Evolutionary conservation across 2,113 vertebrate species (phyloP), one percentile per base, ranked within the genome.

Genomic region (Sander lucioperca): DNA sequence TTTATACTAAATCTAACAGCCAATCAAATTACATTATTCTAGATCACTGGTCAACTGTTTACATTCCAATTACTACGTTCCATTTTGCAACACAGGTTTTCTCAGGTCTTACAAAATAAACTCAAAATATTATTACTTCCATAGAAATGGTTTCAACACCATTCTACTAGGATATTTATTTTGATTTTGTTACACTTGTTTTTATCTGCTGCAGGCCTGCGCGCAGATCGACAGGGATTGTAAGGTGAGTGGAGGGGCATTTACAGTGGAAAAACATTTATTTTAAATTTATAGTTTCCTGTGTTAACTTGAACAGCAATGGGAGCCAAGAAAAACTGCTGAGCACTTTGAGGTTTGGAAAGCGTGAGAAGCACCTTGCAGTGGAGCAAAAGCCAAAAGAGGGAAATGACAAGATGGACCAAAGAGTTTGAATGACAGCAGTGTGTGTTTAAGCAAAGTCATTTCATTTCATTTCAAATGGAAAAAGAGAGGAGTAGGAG

Each of bases 271-370:
- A 63, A 62, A 82, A 69, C 11, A 62, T 36, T 21, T 14, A 25
- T 64, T 58, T 30, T 36, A 16, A 67, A 83, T 23, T 14, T 61
- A 47, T 45, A 21, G 47, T 25, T 62, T 68, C 68, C 68, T 67
- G 33, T 1, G 2, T 58, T 65, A 18, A 47, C 36, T 47, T 56
- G 19, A 76, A 33, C 8, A 33, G 63, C 47, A 7, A 30, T 0
- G 11, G 27, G n/a, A 73, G 74, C 81, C 61, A 83, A 72, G 18
- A 59, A 61, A 67, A 71, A 57, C 72, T 36, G 64, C 50, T 48
- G 36, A 63, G 65, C 25, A 18, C 54, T 74, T 19, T 59, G 45
- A 66, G 45, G 70, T 67, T 61, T 39, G 16, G 16, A 67, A 43
- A 67, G 61, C 1, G 3, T 19, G 51, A 65, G 15, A 11, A 25